Evolutionary conservation across 2,888 invertebrate species (phyloP).

Genomic region (Agelastica alni): DNA sequence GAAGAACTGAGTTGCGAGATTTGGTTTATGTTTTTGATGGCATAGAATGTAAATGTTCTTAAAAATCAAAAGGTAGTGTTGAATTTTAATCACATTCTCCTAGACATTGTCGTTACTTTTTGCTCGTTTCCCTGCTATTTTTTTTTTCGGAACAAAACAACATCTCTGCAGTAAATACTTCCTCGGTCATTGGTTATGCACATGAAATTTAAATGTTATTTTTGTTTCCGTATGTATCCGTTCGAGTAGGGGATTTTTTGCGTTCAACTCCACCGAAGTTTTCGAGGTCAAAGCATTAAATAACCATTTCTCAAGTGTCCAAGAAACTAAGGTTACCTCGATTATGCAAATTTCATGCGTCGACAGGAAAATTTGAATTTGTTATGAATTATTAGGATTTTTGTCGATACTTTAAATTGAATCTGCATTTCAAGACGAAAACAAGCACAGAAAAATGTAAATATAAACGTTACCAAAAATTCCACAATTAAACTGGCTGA

Average conservation of each 20-base stretch:
- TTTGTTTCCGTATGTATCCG: neutral
- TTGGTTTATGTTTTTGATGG: too few species aligned
- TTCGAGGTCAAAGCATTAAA: conserved; percentile 6
- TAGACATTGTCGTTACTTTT: neutral
- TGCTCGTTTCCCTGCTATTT: neutral
- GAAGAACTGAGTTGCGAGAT: too few species aligned
- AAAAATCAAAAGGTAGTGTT: too few species aligned
- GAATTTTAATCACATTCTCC: too few species aligned
- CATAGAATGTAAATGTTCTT: too few species aligned
- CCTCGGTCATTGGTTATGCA: neutral
- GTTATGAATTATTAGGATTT: too few species aligned
- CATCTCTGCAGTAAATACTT: neutral
- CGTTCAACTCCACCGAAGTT: neutral
- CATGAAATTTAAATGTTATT: conserved; percentile 6
- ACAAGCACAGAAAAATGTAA: too few species aligned
- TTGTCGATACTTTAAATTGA: too few species aligned
- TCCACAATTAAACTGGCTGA: too few species aligned
- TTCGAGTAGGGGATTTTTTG: conserved; percentile 2
- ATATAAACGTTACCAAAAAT: too few species aligned
- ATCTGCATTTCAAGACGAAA: too few species aligned
- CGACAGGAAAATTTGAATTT: neutral
- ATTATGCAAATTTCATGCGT: conserved; percentile 3
- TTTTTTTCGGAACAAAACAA: neutral
- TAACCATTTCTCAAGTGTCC: conserved; percentile 4
- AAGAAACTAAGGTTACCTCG: neutral